A percentile compares a stretch with the other conserved stretches of the same genome.
phyloP scores from a whole-genome alignment of 2,888 invertebrate genomes.

The Brachynemurus nebulosus region DNA sequence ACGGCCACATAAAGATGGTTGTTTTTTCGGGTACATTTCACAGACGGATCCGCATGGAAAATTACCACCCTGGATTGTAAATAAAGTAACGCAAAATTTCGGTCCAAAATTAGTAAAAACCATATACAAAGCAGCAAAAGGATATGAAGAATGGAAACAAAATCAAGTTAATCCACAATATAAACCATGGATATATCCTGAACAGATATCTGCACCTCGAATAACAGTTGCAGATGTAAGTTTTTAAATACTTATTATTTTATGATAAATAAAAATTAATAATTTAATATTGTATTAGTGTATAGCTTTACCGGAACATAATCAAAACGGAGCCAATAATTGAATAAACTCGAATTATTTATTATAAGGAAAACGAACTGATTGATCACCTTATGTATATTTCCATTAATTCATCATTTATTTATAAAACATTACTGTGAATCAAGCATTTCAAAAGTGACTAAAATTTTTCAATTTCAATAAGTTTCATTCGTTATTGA shows the following conservation, averaged over 20 bases:
- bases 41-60: constrained; percentile 82
- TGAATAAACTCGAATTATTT: no score
- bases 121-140: constrained; percentile 66
- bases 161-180: constrained; percentile 52
- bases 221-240: constrained; percentile 57
- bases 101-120: constrained; percentile 77
- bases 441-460: no score
- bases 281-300: no score
- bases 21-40: constrained; percentile 75
- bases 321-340: no score
- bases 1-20: constrained; percentile 44
- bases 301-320: no score
- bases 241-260: constrained; percentile 15
- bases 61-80: constrained; percentile 79
- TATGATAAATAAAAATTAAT: no score
- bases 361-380: no score
- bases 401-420: no score
- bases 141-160: constrained; percentile 73
- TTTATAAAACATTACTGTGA: no score
- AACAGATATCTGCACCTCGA: constrained; percentile 61
- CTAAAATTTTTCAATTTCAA: no score
- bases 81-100: constrained; percentile 72
- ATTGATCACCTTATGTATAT: no score
- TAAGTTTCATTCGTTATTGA: no score
- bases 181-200: constrained; percentile 82